Conservation (phyloP, 30 jellyfish, hydroid and myxozoan genomes). For the Catostylus mosaicus region DNA sequence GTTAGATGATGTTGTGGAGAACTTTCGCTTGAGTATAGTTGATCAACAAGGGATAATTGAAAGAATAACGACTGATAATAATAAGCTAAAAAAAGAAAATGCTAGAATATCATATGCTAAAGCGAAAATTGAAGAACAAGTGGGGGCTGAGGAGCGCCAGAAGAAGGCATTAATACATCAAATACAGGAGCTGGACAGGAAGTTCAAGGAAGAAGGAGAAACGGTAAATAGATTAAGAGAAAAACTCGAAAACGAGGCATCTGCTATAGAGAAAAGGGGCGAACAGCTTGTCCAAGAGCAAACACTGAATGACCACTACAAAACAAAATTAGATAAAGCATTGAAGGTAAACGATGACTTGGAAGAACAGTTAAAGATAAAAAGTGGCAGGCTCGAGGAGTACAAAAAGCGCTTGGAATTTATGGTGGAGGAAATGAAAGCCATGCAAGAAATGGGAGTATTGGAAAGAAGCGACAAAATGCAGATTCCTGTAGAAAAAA, state of each 20-base stretch:
- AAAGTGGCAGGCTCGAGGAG: constrained; percentile 16
- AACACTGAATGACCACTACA: not conserved
- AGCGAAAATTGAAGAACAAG: not conserved
- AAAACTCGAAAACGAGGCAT: not conserved
- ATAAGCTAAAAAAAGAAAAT: not conserved
- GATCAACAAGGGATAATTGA: not conserved
- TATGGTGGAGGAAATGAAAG: constrained; percentile 22
- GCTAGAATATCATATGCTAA: not conserved
- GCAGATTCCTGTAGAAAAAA: not conserved
- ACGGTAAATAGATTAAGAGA: not conserved
- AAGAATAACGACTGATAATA: not conserved
- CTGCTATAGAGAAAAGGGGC: not conserved
- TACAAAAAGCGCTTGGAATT: constrained; percentile 15
- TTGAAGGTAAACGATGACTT: constrained; percentile 12
- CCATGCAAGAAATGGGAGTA: not conserved
- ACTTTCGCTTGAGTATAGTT: not conserved
- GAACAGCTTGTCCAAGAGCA: constrained; percentile 3
- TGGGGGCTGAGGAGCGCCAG: not conserved
- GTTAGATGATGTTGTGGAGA: not conserved
- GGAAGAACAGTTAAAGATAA: not conserved
- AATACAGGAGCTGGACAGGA: not conserved
- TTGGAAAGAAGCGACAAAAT: not conserved
- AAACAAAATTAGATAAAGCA: not conserved
- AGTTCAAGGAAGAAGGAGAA: not conserved
- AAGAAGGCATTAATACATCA: not conserved